phyloP scores from a whole-genome alignment of 2,113 vertebrate species.

The Geothlypis trichas region DNA sequence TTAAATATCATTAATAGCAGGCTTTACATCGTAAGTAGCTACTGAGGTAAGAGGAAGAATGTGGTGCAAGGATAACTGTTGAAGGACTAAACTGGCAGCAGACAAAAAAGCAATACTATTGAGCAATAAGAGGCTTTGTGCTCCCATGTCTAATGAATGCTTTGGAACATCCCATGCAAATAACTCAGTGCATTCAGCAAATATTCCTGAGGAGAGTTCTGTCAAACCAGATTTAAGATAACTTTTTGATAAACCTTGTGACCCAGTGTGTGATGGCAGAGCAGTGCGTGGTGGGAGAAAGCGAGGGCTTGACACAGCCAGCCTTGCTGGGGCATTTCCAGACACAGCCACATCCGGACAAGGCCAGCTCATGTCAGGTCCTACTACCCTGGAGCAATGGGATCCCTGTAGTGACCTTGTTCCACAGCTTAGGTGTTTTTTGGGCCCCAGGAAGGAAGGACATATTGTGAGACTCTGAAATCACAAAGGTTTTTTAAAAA shows the following conservation, averaged over 20 bases:
- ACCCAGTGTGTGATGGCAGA: background rate
- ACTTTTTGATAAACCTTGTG: background rate
- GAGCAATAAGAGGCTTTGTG: background rate
- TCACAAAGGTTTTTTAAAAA: background rate
- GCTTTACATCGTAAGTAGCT: background rate
- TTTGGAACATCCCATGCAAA: background rate
- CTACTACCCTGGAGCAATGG: rapidly evolving
- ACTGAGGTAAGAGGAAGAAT: background rate
- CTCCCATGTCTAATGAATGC: background rate
- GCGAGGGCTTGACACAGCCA: background rate
- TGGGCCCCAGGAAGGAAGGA: background rate
- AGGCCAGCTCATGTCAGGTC: background rate
- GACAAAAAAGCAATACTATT: background rate
- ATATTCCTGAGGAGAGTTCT: background rate
- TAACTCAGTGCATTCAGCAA: background rate
- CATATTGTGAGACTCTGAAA: background rate
- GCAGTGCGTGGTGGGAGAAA: background rate
- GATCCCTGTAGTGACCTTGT: background rate
- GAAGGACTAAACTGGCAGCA: background rate
- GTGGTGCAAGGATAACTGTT: background rate
- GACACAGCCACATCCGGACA: background rate
- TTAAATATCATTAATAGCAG: background rate
- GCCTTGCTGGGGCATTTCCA: background rate
- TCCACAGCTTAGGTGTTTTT: background rate
- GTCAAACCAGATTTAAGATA: background rate